A percentile compares a stretch with the other conserved stretches of the same genome.
Evolutionary conservation across 1,140 invertebrate species (phyloP).

Genomic region (Danaus plexippus): DNA sequence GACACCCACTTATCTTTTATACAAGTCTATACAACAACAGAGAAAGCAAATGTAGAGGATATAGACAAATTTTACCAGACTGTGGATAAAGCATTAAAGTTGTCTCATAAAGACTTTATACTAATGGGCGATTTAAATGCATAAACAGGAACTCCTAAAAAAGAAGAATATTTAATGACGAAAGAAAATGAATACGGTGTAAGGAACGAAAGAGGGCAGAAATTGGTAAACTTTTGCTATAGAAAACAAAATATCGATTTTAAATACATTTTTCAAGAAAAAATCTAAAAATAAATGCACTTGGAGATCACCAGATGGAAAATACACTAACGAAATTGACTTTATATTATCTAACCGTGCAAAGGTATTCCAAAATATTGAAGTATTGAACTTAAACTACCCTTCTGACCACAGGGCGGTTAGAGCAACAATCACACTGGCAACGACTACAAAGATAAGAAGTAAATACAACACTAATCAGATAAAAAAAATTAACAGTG

Average conservation of each 20-base stretch:
- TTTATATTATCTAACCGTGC: slow-evolving; percentile 4
- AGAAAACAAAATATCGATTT: slow-evolving; percentile 4
- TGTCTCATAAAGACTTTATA: slow-evolving; percentile 3
- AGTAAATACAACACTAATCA: no score
- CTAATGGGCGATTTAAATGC: slow-evolving; percentile 11
- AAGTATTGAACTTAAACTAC: no score
- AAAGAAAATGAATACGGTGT: not conserved
- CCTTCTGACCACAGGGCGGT: no score
- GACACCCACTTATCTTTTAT: not conserved
- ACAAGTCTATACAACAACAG: slow-evolving; percentile 9
- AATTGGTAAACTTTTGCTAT: slow-evolving; percentile 4
- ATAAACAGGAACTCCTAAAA: not conserved
- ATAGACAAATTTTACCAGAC: slow-evolving; percentile 8
- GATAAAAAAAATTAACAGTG: no score
- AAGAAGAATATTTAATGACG: slow-evolving; percentile 4
- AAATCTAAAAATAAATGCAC: slow-evolving; percentile 1
- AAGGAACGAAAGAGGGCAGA: slow-evolving; percentile 9
- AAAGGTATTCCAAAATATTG: slow-evolving; percentile 4
- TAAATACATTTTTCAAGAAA: slow-evolving; percentile 6
- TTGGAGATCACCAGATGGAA: slow-evolving; percentile 2
- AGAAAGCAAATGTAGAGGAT: not conserved
- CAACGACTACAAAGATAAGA: no score
- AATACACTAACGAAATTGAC: slow-evolving; percentile 5
- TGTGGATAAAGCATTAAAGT: slow-evolving; percentile 5
- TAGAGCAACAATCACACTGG: no score